Conservation (phyloP, 2,113 vertebrate species). For the Erinaceus europaeus region DNA sequence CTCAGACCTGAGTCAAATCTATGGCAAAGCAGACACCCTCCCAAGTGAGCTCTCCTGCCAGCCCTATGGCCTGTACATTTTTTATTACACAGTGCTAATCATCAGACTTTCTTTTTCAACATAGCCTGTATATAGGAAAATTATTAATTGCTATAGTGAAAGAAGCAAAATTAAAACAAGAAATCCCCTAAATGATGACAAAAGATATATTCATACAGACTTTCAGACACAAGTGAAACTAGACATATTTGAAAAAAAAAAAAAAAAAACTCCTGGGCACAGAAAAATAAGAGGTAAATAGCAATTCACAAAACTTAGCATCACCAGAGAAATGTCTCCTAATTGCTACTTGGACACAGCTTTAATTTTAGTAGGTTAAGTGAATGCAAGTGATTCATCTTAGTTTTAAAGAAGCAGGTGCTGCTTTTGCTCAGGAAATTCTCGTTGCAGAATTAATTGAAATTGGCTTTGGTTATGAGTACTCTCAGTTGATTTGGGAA, state of each 20-base stretch:
- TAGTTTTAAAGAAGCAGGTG: conserved; percentile 67
- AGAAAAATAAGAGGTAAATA: conserved; percentile 38
- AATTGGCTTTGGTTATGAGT: conserved; percentile 71
- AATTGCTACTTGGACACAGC: conserved; percentile 70
- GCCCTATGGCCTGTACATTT: neutral
- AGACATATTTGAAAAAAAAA: conserved; percentile 27
- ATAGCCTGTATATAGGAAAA: conserved; percentile 4
- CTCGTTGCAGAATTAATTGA: conserved; percentile 74
- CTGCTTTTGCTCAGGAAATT: conserved; percentile 62
- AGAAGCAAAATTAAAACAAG: conserved; percentile 3
- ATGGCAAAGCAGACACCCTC: too few species aligned
- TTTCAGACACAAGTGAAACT: conserved; percentile 48
- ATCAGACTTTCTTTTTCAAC: neutral
- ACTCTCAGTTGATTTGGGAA: conserved; percentile 71
- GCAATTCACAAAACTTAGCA: conserved; percentile 21
- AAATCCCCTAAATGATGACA: conserved; percentile 26
- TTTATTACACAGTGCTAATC: neutral
- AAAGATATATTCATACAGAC: conserved; percentile 11
- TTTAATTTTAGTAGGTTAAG: conserved; percentile 70
- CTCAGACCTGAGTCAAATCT: too few species aligned
- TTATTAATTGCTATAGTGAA: conserved; percentile 16
- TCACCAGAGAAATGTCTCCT: conserved; percentile 58
- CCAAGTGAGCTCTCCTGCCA: too few species aligned
- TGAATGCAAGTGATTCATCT: conserved; percentile 69
- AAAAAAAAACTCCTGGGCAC: conserved; percentile 24